Evolutionary conservation across 2,797 vertebrate genomes (phyloP).

Genomic region (Sibirionetta formosa): DNA sequence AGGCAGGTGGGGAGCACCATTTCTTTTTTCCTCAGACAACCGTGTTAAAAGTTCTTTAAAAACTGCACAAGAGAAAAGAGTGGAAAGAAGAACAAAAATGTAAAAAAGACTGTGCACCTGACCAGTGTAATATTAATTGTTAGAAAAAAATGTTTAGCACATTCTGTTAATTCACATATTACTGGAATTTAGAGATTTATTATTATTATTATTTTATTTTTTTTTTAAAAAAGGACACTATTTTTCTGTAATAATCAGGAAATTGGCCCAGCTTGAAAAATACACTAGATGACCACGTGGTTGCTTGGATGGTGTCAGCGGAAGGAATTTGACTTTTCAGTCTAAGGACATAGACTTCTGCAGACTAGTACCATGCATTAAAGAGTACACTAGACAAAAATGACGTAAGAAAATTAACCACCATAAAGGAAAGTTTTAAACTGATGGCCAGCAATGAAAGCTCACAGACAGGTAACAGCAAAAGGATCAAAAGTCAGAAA

Average conservation of each 20-base stretch:
- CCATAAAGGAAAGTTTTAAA: background rate
- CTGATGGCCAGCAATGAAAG: background rate
- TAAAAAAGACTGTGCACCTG: background rate
- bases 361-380: background rate
- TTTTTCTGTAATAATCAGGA: background rate
- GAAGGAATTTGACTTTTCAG: background rate
- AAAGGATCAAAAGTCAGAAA: background rate
- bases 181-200: background rate
- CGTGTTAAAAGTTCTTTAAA: conserved; percentile 97
- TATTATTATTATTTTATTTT: background rate
- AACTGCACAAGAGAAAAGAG: conserved; percentile 81
- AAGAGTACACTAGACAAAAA: background rate
- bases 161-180: background rate
- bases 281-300: background rate
- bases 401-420: background rate
- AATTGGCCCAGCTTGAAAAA: background rate
- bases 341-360: background rate
- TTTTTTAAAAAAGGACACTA: rapidly evolving
- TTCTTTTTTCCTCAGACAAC: conserved; percentile 95
- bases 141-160: background rate
- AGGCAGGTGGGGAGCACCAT: conserved; percentile 95
- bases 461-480: background rate
- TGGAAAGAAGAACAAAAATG: background rate
- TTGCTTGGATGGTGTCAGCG: background rate
- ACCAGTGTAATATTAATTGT: background rate